A percentile compares a stretch with the other conserved stretches of the same genome.
These are phyloP conservation scores for Hippocampus guttulatus DNA, from an alignment of 2,113 vertebrate species.

Conservation along the genomic window DNA sequence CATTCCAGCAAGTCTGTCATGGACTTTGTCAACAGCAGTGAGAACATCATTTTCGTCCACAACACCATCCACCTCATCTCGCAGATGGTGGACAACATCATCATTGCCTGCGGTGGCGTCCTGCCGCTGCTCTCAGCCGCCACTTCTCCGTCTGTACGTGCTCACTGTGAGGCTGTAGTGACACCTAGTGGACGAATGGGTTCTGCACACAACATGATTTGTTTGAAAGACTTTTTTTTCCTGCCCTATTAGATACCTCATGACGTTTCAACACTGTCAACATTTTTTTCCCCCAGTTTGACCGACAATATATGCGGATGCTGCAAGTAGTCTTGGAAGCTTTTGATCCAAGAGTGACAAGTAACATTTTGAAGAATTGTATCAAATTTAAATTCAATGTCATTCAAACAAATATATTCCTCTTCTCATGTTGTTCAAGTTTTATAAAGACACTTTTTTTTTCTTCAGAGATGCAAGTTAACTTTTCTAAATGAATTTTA, in stretches of 20 bases:
- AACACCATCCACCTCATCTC: conserved; percentile 99
- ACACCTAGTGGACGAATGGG: conserved; percentile 56
- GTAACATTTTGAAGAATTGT: no score
- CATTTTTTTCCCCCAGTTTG: no score
- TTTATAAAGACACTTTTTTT: neutral
- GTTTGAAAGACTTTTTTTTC: no score
- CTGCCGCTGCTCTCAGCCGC: conserved; percentile 95
- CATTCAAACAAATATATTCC: neutral
- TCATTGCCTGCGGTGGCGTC: conserved; percentile 97
- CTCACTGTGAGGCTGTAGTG: conserved; percentile 64
- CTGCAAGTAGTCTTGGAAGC: no score
- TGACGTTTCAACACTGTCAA: no score
- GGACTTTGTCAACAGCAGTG: conserved; percentile 99
- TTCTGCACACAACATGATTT: neutral
- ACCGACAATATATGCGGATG: no score
- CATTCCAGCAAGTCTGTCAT: conserved; percentile 96
- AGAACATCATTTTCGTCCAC: conserved; percentile 99
- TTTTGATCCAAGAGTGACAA: no score
- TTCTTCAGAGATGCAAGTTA: no score
- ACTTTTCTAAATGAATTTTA: no score
- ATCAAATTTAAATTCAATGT: neutral
- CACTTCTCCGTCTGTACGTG: conserved; percentile 94
- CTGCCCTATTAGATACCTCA: no score
- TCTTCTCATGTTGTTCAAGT: neutral
- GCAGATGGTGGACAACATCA: conserved; percentile 99